A percentile compares a stretch with the other conserved stretches of the same genome.
Conservation (phyloP, 2,888 invertebrate genomes). For the Coelopa pilipes region DNA sequence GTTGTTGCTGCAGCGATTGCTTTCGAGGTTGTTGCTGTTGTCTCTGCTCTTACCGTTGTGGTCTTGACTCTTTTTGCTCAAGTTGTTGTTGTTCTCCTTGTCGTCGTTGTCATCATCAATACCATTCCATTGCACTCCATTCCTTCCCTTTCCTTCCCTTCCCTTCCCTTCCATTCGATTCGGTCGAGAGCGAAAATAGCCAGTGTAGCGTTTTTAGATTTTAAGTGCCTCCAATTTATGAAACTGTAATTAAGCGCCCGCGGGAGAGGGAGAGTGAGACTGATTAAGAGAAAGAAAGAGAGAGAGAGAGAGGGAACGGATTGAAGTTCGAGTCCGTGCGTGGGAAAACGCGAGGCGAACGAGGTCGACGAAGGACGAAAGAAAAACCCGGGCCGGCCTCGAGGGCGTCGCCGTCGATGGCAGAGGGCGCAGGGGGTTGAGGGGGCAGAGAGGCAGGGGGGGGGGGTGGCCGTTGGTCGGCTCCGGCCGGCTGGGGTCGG, state of each 20-base stretch:
- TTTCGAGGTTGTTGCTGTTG: no score
- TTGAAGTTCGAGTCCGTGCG: no score
- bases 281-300: neutral
- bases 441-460: neutral
- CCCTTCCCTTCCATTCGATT: neutral
- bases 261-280: neutral
- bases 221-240: constrained; percentile 34
- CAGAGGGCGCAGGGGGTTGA: neutral
- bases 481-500: constrained; percentile 1
- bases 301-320: neutral
- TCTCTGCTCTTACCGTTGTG: no score
- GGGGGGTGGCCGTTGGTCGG: constrained; percentile 1
- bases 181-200: constrained; percentile 7
- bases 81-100: no score
- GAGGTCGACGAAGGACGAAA: neutral
- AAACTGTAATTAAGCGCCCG: constrained; percentile 34
- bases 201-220: constrained; percentile 20
- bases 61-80: no score
- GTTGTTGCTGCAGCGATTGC: no score
- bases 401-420: no score
- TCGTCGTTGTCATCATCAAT: neutral
- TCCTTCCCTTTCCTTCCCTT: no score
- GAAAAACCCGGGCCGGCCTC: neutral
- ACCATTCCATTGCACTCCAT: neutral
- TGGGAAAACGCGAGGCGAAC: neutral